Evolutionary conservation across 2,888 invertebrate genomes (phyloP), one percentile per base, ranked within the genome.

Genomic region (Zele albiditarsus): DNA sequence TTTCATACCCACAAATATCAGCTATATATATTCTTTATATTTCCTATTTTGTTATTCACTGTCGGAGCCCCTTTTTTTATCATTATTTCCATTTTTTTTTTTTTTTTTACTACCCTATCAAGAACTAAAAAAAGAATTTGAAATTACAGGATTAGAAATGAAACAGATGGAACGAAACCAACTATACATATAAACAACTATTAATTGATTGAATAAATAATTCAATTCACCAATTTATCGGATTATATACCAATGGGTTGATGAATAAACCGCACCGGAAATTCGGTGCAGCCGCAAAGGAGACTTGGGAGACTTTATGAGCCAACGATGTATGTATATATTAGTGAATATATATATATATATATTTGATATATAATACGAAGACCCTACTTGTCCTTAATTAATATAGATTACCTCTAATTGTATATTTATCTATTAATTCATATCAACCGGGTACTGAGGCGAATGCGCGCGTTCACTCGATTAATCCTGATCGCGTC

Each of bases 351-450:
- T 28, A 31, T 31, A 14, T 58, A 58, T 58, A 6, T 23, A 23
- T 42, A 27, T 63, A 63, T 63, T 60, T 60, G 28, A 60, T 63
- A 67, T 33, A 25, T 28, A 49, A 38, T 49, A 28, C 27, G 28
- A 53, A 74, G 68, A 82, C 84, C 84, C 84, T 71, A 73, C 76
- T 73, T 78, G 74, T 66, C 83, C 85, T 87, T 88, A 88, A 89
- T 89, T 88, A 88, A 89, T 88, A 89, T 88, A 89, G 88, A 89
- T 89, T 88, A 88, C 86, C 85, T 84, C 84, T 87, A 88, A 89
- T 89, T 89, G 87, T 88, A 88, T 88, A 87, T 88, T 89, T 89
- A 88, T 89, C 87, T 87, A 89, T 89, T 88, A 89, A 89, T 89
- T 83, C 85, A 85, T 85, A 86, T 85, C 85, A 86, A 88, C 85